Conservation (phyloP, 1,140 invertebrate species). For the Drosophila baimaii region DNA sequence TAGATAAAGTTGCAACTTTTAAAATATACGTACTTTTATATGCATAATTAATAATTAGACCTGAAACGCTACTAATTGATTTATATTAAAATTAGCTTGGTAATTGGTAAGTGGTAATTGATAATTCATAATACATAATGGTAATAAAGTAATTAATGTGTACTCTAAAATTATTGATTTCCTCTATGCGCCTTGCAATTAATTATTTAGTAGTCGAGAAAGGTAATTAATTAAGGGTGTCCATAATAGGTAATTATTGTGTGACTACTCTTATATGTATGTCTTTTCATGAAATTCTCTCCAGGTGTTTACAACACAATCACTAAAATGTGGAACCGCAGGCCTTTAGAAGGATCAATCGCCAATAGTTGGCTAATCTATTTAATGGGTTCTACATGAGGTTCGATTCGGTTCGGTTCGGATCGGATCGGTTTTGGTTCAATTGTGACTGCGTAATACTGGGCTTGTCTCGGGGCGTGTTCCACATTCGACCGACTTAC, state of each 20-base stretch:
- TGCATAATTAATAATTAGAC: conserved; percentile 43
- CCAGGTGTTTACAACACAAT: conserved; percentile 82
- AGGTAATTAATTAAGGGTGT: conserved; percentile 36
- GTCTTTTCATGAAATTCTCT: conserved; percentile 79
- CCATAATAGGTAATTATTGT: conserved; percentile 57
- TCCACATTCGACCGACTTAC: conserved; percentile 52
- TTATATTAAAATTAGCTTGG: conserved; percentile 45
- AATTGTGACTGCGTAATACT: conserved; percentile 62
- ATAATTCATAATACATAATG: conserved; percentile 68
- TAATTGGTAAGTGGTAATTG: conserved; percentile 37
- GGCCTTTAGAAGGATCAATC: conserved; percentile 54
- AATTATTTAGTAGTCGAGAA: conserved; percentile 24
- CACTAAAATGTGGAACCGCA: conserved; percentile 76
- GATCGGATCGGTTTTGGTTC: conserved; percentile 12
- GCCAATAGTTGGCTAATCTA: conserved; percentile 25
- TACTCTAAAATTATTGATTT: conserved; percentile 62
- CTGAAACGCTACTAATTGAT: conserved; percentile 56
- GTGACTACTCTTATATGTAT: conserved; percentile 63
- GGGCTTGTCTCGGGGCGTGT: conserved; percentile 41
- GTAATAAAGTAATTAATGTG: conserved; percentile 62
- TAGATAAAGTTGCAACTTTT: conserved; percentile 39
- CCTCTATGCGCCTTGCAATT: conserved; percentile 17
- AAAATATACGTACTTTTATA: conserved; percentile 48
- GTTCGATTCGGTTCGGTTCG: conserved; percentile 20
- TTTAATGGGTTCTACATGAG: conserved; percentile 36